Conservation (phyloP, 2,797 vertebrate genomes). For the Thalassophryne amazonica region DNA sequence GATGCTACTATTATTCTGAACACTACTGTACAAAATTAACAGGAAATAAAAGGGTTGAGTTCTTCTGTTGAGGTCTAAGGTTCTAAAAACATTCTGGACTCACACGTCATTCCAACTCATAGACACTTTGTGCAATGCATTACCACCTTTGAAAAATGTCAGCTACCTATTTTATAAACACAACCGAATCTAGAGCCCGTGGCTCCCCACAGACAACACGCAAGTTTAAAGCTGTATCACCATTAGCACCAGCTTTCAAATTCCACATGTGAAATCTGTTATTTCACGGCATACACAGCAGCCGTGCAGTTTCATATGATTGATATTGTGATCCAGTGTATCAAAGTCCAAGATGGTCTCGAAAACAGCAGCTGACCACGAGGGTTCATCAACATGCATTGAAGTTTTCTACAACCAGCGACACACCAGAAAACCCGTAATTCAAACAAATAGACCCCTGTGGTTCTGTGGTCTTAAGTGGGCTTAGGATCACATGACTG, state of each 20-base stretch:
- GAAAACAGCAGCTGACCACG: background rate
- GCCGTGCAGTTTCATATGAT: background rate
- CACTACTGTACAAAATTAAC: too few species aligned
- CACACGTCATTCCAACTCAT: too few species aligned
- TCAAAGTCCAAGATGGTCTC: background rate
- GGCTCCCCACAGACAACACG: too few species aligned
- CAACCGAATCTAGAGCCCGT: too few species aligned
- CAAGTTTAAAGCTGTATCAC: too few species aligned
- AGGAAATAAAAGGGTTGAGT: too few species aligned
- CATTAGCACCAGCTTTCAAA: background rate
- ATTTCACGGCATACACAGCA: conserved; percentile 9
- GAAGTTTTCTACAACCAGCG: conserved; percentile 6
- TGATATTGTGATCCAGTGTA: background rate
- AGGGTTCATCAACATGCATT: conserved; percentile 25
- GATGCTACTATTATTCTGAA: too few species aligned
- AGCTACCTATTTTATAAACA: too few species aligned
- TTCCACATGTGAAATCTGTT: conserved; percentile 3
- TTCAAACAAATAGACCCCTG: conserved; percentile 10
- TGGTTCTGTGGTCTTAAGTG: conserved; percentile 5
- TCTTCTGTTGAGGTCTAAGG: too few species aligned
- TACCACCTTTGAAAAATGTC: too few species aligned
- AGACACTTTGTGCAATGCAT: too few species aligned
- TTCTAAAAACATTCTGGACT: too few species aligned
- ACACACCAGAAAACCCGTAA: conserved; percentile 10
- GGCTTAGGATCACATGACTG: background rate